Base-by-base conservation (phyloP, 2,797 vertebrate species). In the Decapterus maruadsi region DNA sequence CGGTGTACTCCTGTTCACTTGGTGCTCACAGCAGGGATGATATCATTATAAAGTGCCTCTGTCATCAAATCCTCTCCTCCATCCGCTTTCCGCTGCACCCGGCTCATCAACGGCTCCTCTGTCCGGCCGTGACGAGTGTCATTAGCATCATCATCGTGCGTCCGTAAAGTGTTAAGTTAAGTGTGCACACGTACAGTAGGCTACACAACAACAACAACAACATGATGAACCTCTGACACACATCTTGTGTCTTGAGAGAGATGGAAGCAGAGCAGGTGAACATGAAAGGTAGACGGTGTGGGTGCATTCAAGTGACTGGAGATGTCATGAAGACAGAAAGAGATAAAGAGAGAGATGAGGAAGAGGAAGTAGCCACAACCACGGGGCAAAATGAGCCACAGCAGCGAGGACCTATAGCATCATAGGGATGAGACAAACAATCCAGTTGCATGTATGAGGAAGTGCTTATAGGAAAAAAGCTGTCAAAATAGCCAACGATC, bases 11-110 rank as follows among this genome's bases (percentile, higher is more conserved):
- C 72, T 80, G 70, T 72, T 77, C 78, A 46, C 75, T 86, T 16
- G 22, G 65, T 55, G 68, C 85, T 87, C 85, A 67, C 89, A 83
- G 82, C 66, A 8, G 78, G 86, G 82, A 87, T 82, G 89, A 91
- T 86, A 87, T 89, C 75, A 87, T 87, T 88, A 90, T 85, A 90
- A 86, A 93, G 80, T 90, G 89, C 88, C 69, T 85, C 86, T 77
- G 87, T 90, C 87, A 87, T 91, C 92, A 91, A 87, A 89, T 90
- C 92, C 85, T 80, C 70, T 57, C 67, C 71, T 77, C 61, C 77
- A n/a, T 69, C 82, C 56, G 34, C 88, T 80, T 54, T 63, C 62
- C 56, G 79, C 77, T 64, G 17, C 56, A 14, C 71, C 87, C 68
- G n/a, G 20, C 74, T 78, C 78, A 71, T 78, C 82, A 51, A 3